phyloP scores from a whole-genome alignment of 2,888 invertebrate species.

The Cataglyphis albicans region DNA sequence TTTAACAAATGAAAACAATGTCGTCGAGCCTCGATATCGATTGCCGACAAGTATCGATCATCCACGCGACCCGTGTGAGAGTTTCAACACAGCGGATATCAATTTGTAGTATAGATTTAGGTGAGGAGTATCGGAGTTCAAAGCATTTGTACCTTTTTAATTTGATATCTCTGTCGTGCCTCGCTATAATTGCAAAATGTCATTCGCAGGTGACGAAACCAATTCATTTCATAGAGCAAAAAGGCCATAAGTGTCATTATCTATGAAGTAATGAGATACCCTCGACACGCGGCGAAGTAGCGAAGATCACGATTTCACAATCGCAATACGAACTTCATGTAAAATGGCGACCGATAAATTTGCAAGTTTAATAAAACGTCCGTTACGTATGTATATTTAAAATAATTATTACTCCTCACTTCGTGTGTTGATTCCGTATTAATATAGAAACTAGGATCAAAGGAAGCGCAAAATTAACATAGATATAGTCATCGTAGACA shows the following conservation, averaged over 20 bases:
- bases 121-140: constrained; percentile 63
- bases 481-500: background rate
- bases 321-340: background rate
- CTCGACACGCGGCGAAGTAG: background rate
- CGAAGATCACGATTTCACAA: constrained; percentile 3
- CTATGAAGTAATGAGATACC: constrained; percentile 20
- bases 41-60: constrained; percentile 13
- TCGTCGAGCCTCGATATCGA: constrained; percentile 24
- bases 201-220: constrained; percentile 15
- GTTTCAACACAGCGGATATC: constrained; percentile 42
- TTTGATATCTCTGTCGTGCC: constrained; percentile 64
- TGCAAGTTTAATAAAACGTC: constrained; percentile 21
- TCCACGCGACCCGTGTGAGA: background rate
- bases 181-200: constrained; percentile 2
- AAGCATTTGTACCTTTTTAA: constrained; percentile 63
- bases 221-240: constrained; percentile 15
- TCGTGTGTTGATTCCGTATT: background rate
- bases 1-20: constrained; percentile 32
- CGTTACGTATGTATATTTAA: background rate
- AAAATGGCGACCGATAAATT: background rate
- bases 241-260: background rate
- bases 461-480: background rate
- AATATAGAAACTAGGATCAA: background rate
- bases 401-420: background rate
- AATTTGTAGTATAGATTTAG: constrained; percentile 49